Base-by-base conservation (phyloP, 1,140 invertebrate species). In the Ganaspis sp. region DNA sequence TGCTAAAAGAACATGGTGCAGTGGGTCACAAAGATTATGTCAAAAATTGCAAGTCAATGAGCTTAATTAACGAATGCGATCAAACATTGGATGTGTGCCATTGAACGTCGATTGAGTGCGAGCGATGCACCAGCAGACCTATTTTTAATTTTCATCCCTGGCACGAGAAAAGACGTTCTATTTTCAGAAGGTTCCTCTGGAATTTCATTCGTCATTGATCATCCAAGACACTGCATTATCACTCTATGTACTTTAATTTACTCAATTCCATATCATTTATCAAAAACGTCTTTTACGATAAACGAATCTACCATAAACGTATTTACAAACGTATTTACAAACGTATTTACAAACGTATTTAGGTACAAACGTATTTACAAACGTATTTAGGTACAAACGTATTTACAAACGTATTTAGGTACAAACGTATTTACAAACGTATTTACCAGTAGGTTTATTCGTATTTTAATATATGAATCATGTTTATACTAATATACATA, bases 71-170 rank as follows among this genome's bases (percentile, higher is more conserved):
- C 37, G 38, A 70, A 45, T 49, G 37, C 19, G 40, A 49, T 72
- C 42, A 72, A 49, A 72, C 70, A 72, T 72, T 72, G 70, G 70
- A 72, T 49, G 70, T 45, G 70, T 72, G 70, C 70, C 70, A 72
- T 72, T 45, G 70, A 72, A 72, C 70, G 37, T 72, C 45, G 70
- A 72, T 72, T 26, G 70, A 72, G 70, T 72, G 70, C 70, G 40
- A 72, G 21, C 70, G 70, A 72, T 72, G 70, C 70, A 72, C 70
- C 26, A 49, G 21, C 19, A 26, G 70, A 72, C 70, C 70, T 72
- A 72, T 72, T 72, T 72, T 72, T 72, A 72, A 72, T 49, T 72
- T 72, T 72, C 42, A 42, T 49, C 70, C 15, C 37, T 70, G 37
- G 69, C n/a, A 70, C 69, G 21, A 21, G 15, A 17, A 6, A 19